phyloP scores from a whole-genome alignment of 1,140 invertebrate species.

The Agraylea sexmaculata region DNA sequence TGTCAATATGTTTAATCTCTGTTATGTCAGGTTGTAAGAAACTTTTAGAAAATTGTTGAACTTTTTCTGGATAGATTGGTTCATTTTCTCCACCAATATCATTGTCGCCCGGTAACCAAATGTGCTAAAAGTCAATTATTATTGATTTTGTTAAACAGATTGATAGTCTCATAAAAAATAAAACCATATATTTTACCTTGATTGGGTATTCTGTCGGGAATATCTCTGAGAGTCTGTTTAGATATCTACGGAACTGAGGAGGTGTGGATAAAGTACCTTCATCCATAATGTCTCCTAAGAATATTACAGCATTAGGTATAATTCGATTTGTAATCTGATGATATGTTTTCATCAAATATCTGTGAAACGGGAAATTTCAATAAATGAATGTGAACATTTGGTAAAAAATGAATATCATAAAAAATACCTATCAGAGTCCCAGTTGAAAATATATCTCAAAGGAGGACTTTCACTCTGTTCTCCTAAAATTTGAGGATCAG shows the following conservation, averaged over 20 bases:
- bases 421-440: slow-evolving; percentile 70
- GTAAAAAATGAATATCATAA: neutral
- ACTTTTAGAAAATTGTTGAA: slow-evolving; percentile 63
- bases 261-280: slow-evolving; percentile 70
- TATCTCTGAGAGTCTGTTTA: slow-evolving; percentile 55
- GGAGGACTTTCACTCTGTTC: slow-evolving; percentile 53
- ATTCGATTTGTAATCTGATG: slow-evolving; percentile 53
- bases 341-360: slow-evolving; percentile 74
- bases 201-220: slow-evolving; percentile 47
- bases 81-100: slow-evolving; percentile 89
- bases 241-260: slow-evolving; percentile 57
- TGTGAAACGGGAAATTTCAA: slow-evolving; percentile 30
- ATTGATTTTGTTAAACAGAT: slow-evolving; percentile 2
- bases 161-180: no score
- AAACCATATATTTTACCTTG: no score
- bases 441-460: slow-evolving; percentile 46
- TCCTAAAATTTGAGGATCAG: slow-evolving; percentile 88
- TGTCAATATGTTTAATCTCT: slow-evolving; percentile 43
- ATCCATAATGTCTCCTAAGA: slow-evolving; percentile 86
- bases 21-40: slow-evolving; percentile 59
- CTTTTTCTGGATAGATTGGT: slow-evolving; percentile 55
- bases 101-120: slow-evolving; percentile 88
- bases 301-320: slow-evolving; percentile 77
- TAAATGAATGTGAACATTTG: neutral
- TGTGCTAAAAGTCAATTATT: slow-evolving; percentile 45